phyloP scores from a whole-genome alignment of 2,888 invertebrate species.

The Eristalis arbustorum region DNA sequence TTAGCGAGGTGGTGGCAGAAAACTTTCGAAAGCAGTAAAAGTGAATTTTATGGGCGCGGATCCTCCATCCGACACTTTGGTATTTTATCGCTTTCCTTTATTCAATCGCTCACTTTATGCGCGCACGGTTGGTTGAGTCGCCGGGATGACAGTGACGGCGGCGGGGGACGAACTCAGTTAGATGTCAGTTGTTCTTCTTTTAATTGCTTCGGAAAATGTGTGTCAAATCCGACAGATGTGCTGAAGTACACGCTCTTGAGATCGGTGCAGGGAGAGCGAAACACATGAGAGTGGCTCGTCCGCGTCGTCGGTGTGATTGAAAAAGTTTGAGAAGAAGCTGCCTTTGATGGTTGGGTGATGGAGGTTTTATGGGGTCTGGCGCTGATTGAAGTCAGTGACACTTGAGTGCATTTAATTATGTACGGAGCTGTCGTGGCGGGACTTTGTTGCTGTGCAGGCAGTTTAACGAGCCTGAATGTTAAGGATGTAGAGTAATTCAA shows the following conservation, averaged over 20 bases:
- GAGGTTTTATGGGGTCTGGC: not conserved
- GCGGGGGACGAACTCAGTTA: not conserved
- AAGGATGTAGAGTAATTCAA: no score
- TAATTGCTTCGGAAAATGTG: not conserved
- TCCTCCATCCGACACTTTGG: not conserved
- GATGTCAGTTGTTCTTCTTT: not conserved
- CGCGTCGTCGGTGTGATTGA: not conserved
- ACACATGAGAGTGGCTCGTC: not conserved
- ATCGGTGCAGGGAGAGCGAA: not conserved
- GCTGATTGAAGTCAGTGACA: not conserved
- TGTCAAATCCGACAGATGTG: not conserved
- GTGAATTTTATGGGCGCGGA: not conserved
- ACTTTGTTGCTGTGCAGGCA: no score
- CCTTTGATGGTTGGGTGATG: not conserved
- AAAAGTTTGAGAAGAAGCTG: not conserved
- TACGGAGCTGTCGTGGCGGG: no score
- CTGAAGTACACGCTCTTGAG: not conserved
- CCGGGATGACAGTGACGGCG: not conserved
- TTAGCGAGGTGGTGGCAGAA: not conserved
- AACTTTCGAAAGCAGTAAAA: conserved; percentile 7
- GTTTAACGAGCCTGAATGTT: no score
- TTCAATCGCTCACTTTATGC: not conserved
- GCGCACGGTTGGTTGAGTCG: not conserved
- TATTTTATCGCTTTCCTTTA: not conserved
- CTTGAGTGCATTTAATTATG: no score